These are phyloP conservation scores for Spinus pinus DNA, from an alignment of 2,797 vertebrate genomes.

Conservation along the genomic window DNA sequence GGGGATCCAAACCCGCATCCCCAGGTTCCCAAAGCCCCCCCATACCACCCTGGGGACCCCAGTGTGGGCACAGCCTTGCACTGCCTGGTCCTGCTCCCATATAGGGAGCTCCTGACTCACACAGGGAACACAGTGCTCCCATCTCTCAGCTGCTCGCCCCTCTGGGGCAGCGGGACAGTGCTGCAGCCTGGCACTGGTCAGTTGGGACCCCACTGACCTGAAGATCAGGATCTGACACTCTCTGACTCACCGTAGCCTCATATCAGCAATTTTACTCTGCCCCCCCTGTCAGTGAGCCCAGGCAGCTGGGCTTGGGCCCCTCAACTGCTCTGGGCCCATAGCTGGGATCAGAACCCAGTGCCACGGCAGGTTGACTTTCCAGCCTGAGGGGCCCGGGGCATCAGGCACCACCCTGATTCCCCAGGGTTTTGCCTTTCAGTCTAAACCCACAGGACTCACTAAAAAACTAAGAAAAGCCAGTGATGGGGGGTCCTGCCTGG, in stretches of 20 bases:
- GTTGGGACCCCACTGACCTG: fast-evolving
- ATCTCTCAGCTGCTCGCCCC: neutral
- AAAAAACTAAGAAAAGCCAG: neutral
- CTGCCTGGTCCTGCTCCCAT: neutral
- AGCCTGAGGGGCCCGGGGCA: neutral
- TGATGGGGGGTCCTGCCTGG: fast-evolving
- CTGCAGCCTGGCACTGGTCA: neutral
- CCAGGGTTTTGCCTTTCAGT: neutral
- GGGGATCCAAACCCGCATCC: neutral
- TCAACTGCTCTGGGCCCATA: fast-evolving
- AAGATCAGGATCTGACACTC: neutral
- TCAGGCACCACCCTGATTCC: fast-evolving
- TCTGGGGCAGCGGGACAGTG: fast-evolving
- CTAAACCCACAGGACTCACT: neutral
- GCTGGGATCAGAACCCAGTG: neutral
- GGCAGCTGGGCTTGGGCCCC: fast-evolving
- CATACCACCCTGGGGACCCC: fast-evolving
- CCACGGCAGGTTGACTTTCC: fast-evolving
- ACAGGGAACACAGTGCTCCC: neutral
- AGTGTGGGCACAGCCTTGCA: neutral
- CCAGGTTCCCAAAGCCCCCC: neutral
- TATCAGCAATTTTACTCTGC: fast-evolving
- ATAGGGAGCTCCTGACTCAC: neutral
- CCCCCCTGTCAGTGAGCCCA: fast-evolving
- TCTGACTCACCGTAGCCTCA: neutral